phyloP scores from a whole-genome alignment of 2,888 invertebrate genomes.

The Noctua fimbriata region DNA sequence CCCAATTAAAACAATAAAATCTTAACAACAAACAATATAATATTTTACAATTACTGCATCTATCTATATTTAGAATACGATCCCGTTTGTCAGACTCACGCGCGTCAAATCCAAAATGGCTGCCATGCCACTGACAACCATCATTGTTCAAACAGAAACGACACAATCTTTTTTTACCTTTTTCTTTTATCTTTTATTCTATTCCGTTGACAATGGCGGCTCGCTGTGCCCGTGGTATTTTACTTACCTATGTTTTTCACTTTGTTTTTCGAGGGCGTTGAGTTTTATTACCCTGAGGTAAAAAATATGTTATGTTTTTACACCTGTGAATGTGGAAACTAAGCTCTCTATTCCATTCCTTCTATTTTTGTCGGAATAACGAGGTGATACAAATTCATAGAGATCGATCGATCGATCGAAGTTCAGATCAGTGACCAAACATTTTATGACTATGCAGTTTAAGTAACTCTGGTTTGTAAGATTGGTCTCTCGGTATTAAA shows the following conservation, averaged over 20 bases:
- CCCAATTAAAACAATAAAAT: conserved; percentile 29
- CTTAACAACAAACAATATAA: conserved; percentile 34
- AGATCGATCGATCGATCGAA: background rate
- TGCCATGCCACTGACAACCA: conserved; percentile 87
- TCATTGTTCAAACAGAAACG: conserved; percentile 89
- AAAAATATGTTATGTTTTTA: conserved; percentile 69
- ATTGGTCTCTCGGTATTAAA: background rate
- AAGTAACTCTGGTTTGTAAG: background rate
- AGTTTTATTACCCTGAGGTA: conserved; percentile 68
- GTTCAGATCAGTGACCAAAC: background rate
- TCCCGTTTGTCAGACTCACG: conserved; percentile 72
- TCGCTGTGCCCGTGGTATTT: conserved; percentile 84
- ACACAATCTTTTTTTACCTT: conserved; percentile 86
- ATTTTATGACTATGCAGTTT: background rate
- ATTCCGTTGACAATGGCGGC: conserved; percentile 85
- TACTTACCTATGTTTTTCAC: conserved; percentile 85
- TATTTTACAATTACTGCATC: conserved; percentile 55
- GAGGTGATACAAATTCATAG: background rate
- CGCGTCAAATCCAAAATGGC: conserved; percentile 84
- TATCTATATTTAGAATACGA: conserved; percentile 65
- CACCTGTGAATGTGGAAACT: conserved; percentile 61
- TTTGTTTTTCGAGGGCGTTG: conserved; percentile 78
- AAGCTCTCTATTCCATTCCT: background rate
- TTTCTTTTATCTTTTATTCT: conserved; percentile 84
- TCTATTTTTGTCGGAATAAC: background rate